Base-by-base conservation (phyloP, 1,140 invertebrate species). In the Nasonia longicornis region DNA sequence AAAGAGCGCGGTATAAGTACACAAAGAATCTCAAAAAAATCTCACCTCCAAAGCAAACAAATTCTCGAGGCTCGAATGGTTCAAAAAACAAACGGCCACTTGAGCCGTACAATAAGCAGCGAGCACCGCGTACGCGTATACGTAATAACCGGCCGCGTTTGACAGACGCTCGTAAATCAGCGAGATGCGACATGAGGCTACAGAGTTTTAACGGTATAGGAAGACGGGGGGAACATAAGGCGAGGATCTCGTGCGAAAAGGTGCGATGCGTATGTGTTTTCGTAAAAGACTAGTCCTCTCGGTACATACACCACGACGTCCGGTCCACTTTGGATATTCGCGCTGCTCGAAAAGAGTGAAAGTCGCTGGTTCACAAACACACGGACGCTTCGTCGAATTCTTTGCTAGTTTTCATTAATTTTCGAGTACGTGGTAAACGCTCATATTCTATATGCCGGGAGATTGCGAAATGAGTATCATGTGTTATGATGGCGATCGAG, bases 121-220 rank as follows among this genome's bases (percentile, higher is more conserved):
- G 52, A 26, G 1, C 31, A 6, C 11, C 12, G 63, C 42, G 8
- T 42, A 42, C 8, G 10, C 10, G 38, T 14, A n/a, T 58, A n/a
- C 20, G 38, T 70, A 70, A 70, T 22, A 52, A 35, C 26, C 29
- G 31, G 10, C 20, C 73, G 20, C 8, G 16, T 79, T 77, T 79
- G 16, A 80, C 38, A 20, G 10, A 2, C 45, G 63, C 12, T 69
- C 38, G 52, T 80, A 80, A 80, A 75, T 75, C 72, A 75, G 8
- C 76, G 45, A 72, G 67, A 63, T 79, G 29, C 48, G 45, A 42
- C 10, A 26, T 31, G 12, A 7, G 14, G 14, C 70, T n/a, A 11
- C 29, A 12, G 20, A 71, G 29, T 71, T 71, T 35, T 71, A 31
- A 42, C 35, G 38, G 35, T 35, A 29, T 6, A 67, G 6, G 64